Conservation (phyloP, 1,140 invertebrate genomes). For the Thaumatotibia leucotreta region DNA sequence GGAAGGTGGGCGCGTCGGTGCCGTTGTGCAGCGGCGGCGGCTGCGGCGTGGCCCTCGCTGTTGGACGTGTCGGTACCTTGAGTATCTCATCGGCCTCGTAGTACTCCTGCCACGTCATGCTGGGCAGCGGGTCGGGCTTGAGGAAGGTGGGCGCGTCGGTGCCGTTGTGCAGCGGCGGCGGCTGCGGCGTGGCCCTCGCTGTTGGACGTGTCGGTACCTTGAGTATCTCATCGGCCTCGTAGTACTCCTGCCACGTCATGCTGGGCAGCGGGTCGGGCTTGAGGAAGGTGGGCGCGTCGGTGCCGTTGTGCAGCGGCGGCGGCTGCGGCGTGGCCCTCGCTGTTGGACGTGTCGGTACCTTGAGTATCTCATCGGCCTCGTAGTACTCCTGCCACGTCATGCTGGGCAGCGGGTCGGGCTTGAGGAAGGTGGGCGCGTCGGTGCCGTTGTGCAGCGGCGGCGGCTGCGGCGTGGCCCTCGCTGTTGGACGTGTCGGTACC, state of each 20-base stretch:
- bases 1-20: conserved; percentile 91
- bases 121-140: conserved; percentile 89
- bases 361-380: conserved; percentile 95
- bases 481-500: conserved; percentile 77
- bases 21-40: conserved; percentile 83
- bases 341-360: conserved; percentile 79
- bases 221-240: conserved; percentile 95
- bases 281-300: conserved; percentile 91
- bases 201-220: conserved; percentile 81
- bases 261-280: conserved; percentile 90
- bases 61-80: conserved; percentile 81
- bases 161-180: conserved; percentile 83
- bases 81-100: conserved; percentile 96
- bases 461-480: conserved; percentile 58
- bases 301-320: conserved; percentile 84
- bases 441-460: conserved; percentile 86
- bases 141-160: conserved; percentile 92
- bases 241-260: conserved; percentile 94
- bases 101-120: conserved; percentile 93
- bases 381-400: conserved; percentile 96
- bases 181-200: conserved; percentile 59
- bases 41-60: conserved; percentile 61
- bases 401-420: conserved; percentile 88
- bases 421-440: conserved; percentile 91
- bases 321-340: conserved; percentile 61